A percentile compares a stretch with the other conserved stretches of the same genome.
Conservation (phyloP, 2,888 invertebrate species). For the Leucoma salicis region DNA sequence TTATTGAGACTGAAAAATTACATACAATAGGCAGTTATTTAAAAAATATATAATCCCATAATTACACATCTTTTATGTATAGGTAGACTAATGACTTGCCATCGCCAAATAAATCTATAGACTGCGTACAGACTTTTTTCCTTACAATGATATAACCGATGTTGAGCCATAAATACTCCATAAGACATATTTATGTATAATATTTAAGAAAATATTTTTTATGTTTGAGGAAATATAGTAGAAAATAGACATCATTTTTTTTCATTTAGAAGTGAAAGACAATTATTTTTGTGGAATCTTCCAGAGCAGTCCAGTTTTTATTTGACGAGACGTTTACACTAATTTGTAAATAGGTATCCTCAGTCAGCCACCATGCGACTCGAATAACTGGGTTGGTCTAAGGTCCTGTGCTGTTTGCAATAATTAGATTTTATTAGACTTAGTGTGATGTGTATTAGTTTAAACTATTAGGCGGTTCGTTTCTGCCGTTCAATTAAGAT, state of each 20-base stretch:
- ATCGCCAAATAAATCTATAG: conserved; percentile 30
- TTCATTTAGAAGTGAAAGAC: too few species aligned
- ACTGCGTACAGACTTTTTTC: conserved; percentile 7
- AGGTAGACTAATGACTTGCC: conserved; percentile 35
- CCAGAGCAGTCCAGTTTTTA: conserved; percentile 37
- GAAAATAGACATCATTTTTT: background rate
- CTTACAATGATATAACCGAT: background rate
- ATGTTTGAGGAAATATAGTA: background rate
- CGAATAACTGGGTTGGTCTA: conserved; percentile 39
- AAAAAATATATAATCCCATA: conserved; percentile 30
- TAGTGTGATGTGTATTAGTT: background rate
- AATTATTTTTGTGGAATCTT: conserved; percentile 16
- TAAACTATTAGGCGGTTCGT: too few species aligned
- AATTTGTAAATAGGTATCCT: conserved; percentile 45
- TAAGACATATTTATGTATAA: background rate
- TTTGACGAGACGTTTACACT: conserved; percentile 39
- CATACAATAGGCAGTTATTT: conserved; percentile 20
- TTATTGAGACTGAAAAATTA: conserved; percentile 12
- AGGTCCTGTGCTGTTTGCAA: conserved; percentile 21
- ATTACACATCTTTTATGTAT: conserved; percentile 21
- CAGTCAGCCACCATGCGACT: conserved; percentile 50
- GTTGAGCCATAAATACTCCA: too few species aligned
- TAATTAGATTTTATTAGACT: conserved; percentile 1
- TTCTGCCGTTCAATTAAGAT: too few species aligned
- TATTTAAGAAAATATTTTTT: background rate